Base-by-base conservation (phyloP, 2,113 vertebrate species). In the Antigone vipio region DNA sequence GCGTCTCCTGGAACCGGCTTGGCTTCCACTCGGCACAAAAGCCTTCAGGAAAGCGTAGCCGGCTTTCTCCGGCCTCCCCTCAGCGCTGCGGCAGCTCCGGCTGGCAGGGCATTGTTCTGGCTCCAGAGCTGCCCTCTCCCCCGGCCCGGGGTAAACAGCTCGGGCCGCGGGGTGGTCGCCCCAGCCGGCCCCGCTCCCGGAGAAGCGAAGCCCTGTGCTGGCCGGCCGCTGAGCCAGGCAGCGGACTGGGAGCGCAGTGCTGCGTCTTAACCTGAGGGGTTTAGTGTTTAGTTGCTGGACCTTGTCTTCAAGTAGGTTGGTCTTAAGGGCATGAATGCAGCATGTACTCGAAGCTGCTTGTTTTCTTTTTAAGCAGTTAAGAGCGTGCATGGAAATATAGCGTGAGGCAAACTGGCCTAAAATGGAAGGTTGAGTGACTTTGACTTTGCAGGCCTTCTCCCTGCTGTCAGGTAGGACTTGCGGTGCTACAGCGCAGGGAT, bases 351-450 rank as follows among this genome's bases (percentile, higher is more conserved):
- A 19, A 58, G 30, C 32, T 21, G 62, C 12, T 45, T 12, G 21
- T 29, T 9, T 20, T 6, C 2, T 35, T 19, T 40, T 34, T 19
- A 27, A 55, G n/a, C 82, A 4, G 2, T 45, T 62, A 24, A 9
- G 40, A 69, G 63, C 2, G 3, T 0, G 2, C 23, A 6, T 76
- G 50, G 75, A 49, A 80, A 18, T 6, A 55, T 12, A 45, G 47
- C 0, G 1, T 50, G 76, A 92, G 75, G 73, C 26, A 27, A 9
- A 26, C 20, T 64, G 69, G 49, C 87, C 74, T 93, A 91, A 93
- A 93, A 92, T 95, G 81, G 93, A 79, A 93, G 96, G 78, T 22
- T 82, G 81, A 34, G 66, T 56, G 78, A 7, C 71, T 82, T 72
- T 85, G 85, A 73, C 92, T 90, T 85, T 83, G 79, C 42, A 73